Percentiles rank a stretch among this genome's conserved stretches.
Conservation (phyloP, 2,888 invertebrate species). For the Galeopsomyia nigrocyanea region DNA sequence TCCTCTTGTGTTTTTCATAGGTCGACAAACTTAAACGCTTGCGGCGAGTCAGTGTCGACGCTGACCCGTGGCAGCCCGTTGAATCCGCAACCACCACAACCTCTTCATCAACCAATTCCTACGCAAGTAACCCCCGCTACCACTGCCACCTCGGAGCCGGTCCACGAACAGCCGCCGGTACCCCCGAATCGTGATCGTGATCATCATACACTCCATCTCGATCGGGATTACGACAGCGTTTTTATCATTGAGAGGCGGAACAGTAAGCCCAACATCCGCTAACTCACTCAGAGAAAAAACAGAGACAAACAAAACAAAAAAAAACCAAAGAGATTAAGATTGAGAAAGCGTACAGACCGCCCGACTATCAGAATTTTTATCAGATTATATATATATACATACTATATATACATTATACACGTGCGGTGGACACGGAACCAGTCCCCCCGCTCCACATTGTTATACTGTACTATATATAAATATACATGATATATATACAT, state of each 20-base stretch:
- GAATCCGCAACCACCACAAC: slow-evolving; percentile 68
- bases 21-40: slow-evolving; percentile 69
- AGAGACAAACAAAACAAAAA: too few relatives aligned
- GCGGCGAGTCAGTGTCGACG: slow-evolving; percentile 69
- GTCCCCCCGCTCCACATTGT: too few relatives aligned
- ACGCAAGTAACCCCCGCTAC: slow-evolving; percentile 68
- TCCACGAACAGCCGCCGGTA: slow-evolving; percentile 67
- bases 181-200: slow-evolving; percentile 69
- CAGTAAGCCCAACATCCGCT: slow-evolving; percentile 69
- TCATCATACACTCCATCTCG: slow-evolving; percentile 68
- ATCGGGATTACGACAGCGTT: slow-evolving; percentile 82
- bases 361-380: background rate
- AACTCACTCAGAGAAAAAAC: slow-evolving; percentile 43
- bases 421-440: too few relatives aligned
- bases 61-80: slow-evolving; percentile 70
- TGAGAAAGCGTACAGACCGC: background rate
- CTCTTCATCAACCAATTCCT: slow-evolving; percentile 68
- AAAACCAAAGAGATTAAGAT: slow-evolving; percentile 32
- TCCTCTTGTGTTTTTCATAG: slow-evolving; percentile 68
- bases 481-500: too few relatives aligned
- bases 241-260: slow-evolving; percentile 76
- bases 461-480: too few relatives aligned
- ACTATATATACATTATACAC: slow-evolving; percentile 5
- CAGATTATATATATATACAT: slow-evolving; percentile 3
- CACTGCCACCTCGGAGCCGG: slow-evolving; percentile 68